A percentile compares a stretch with the other conserved stretches of the same genome.
Evolutionary conservation across 2,797 vertebrate species (phyloP).

Genomic region (Pterois miles): DNA sequence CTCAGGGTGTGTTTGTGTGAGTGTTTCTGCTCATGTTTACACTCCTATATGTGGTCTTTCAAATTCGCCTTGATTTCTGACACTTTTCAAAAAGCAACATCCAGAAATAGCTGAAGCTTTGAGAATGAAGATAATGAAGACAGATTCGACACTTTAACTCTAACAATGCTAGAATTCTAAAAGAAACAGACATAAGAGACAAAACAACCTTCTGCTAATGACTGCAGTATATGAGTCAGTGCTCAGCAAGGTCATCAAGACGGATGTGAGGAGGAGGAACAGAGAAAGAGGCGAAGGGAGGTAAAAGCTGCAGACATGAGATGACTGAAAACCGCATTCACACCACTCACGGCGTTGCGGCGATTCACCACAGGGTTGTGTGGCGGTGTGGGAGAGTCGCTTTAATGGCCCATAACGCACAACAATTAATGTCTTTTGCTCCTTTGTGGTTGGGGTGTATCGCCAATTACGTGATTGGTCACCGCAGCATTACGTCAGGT

Average conservation of each 20-base stretch:
- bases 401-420: too few relatives aligned
- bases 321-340: neutral
- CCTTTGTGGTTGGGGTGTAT: too few relatives aligned
- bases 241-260: conserved; percentile 3
- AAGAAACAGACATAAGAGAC: neutral
- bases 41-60: neutral
- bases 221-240: conserved; percentile 21
- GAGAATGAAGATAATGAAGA: neutral
- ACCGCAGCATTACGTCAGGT: rapidly evolving
- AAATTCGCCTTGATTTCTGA: neutral
- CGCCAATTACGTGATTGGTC: too few relatives aligned
- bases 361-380: too few relatives aligned
- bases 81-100: neutral
- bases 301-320: neutral
- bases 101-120: neutral
- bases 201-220: neutral
- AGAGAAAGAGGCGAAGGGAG: neutral
- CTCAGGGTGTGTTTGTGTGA: too few relatives aligned
- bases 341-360: too few relatives aligned
- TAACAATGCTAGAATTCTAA: neutral
- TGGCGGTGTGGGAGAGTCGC: too few relatives aligned
- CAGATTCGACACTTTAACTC: neutral
- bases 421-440: too few relatives aligned
- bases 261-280: conserved; percentile 29
- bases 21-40: neutral